Conservation (phyloP, 2,113 vertebrate genomes). For the Gopherus flavomarginatus region DNA sequence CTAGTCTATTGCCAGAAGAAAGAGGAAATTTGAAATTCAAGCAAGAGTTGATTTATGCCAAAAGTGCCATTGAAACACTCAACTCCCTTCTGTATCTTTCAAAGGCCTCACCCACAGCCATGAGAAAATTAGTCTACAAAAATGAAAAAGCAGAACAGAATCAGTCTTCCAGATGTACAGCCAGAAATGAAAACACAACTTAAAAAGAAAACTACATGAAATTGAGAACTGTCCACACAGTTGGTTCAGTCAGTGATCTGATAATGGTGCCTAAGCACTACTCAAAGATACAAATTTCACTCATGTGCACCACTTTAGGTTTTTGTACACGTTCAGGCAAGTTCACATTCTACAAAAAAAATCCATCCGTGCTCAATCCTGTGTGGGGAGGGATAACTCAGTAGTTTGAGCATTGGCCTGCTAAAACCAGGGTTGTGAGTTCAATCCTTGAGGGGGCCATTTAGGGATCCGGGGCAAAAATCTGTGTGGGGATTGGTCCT, state of each 20-base stretch:
- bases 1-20: background rate
- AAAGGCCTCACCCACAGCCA: background rate
- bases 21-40: background rate
- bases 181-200: background rate
- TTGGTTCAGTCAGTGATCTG: background rate
- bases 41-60: background rate
- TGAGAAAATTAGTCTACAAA: background rate
- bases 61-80: background rate
- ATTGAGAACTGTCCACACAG: background rate
- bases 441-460: too few species aligned
- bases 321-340: background rate
- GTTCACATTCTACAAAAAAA: background rate
- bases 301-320: background rate
- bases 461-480: too few species aligned
- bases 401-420: too few species aligned
- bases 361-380: background rate
- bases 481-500: too few species aligned
- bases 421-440: too few species aligned
- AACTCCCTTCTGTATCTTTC: background rate
- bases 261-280: accelerated
- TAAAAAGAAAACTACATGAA: background rate
- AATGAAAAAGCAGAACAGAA: conserved; percentile 29
- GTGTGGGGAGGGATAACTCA: background rate
- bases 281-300: conserved; percentile 1
- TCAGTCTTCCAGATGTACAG: background rate